A percentile compares a stretch with the other conserved stretches of the same genome.
phyloP scores from a whole-genome alignment of 2,888 invertebrate genomes.

The Tetheella fluctuosa region DNA sequence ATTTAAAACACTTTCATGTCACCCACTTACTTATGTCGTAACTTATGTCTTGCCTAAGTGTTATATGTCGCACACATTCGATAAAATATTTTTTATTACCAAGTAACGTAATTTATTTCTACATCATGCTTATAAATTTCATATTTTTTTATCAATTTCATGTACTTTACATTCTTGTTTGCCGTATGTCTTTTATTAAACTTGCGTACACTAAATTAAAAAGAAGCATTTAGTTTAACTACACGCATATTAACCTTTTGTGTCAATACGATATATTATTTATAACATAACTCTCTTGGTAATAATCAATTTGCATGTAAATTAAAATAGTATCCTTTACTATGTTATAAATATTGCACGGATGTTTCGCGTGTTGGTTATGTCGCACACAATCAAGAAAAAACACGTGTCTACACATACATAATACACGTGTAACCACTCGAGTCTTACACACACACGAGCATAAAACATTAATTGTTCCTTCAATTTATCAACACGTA shows the following conservation, averaged over 20 bases:
- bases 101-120: no score
- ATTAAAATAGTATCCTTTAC: conserved; percentile 51
- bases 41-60: no score
- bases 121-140: no score
- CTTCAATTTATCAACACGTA: conserved; percentile 44
- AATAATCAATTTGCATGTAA: conserved; percentile 62
- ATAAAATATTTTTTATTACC: background rate
- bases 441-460: conserved; percentile 42
- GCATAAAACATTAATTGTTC: conserved; percentile 59
- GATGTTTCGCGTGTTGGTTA: conserved; percentile 50
- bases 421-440: conserved; percentile 10
- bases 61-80: background rate
- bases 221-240: background rate
- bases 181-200: background rate
- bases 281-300: conserved; percentile 31
- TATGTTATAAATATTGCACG: conserved; percentile 44
- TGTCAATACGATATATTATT: conserved; percentile 36
- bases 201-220: background rate
- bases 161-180: background rate
- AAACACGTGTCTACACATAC: conserved; percentile 32
- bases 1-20: no score
- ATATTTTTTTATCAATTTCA: background rate
- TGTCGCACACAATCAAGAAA: conserved; percentile 29
- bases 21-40: no score
- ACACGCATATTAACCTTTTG: conserved; percentile 5